phyloP scores from a whole-genome alignment of 2,888 invertebrate genomes.

The Melikaiella ostensackeni region DNA sequence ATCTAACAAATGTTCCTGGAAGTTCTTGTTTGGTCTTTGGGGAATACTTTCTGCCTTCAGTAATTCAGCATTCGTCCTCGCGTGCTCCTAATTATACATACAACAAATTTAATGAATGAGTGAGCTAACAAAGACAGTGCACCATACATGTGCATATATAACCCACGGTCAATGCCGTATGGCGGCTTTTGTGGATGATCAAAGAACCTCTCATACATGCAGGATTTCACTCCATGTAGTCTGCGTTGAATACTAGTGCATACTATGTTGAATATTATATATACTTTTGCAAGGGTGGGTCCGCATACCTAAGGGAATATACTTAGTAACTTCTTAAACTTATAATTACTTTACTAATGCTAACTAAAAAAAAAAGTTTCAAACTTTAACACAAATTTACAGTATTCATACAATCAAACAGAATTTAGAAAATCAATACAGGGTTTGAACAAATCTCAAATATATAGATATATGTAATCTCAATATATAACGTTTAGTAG shows the following conservation, averaged over 20 bases:
- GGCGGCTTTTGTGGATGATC: constrained; percentile 74
- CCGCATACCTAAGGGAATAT: neutral
- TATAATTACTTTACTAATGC: no score
- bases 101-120: constrained; percentile 77
- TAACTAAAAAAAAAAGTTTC: no score
- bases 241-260: neutral
- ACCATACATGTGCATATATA: constrained; percentile 73
- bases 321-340: neutral
- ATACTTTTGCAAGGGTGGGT: neutral
- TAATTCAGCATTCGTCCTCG: constrained; percentile 48
- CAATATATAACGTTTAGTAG: no score
- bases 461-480: no score
- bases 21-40: constrained; percentile 2
- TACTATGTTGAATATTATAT: neutral
- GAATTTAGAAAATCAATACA: no score
- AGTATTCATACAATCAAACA: no score
- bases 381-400: no score
- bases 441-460: no score
- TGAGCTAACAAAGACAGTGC: constrained; percentile 74
- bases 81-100: constrained; percentile 72
- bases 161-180: constrained; percentile 76
- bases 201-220: constrained; percentile 66
- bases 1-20: neutral
- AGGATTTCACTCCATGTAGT: constrained; percentile 46
- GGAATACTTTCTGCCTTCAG: neutral